A percentile compares a stretch with the other conserved stretches of the same genome.
phyloP scores from a whole-genome alignment of 2,888 invertebrate species.

The Hanleya hanleyi region DNA sequence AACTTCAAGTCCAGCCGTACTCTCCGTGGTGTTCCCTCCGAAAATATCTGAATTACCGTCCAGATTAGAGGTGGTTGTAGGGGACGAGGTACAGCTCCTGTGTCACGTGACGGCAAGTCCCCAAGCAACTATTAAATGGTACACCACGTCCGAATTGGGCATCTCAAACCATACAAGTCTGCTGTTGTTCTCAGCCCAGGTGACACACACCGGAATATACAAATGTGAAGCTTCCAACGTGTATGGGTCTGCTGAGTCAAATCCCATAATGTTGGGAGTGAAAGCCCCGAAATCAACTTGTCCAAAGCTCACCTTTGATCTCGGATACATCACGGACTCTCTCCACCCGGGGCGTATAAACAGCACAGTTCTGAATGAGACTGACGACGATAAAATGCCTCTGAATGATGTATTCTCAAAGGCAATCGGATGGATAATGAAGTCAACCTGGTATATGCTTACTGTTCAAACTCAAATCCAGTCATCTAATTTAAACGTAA shows the following conservation, averaged over 20 bases:
- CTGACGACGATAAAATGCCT: neutral
- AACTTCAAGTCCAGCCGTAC: neutral
- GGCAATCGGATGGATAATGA: neutral
- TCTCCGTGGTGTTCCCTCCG: neutral
- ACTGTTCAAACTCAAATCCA: neutral
- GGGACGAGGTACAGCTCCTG: neutral
- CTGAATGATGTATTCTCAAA: neutral
- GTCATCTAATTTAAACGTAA: neutral
- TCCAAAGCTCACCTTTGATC: neutral
- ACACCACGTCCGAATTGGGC: neutral
- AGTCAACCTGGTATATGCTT: neutral
- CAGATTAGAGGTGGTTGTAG: neutral
- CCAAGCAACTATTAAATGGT: neutral
- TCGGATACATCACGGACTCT: neutral
- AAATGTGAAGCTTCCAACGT: constrained; percentile 3
- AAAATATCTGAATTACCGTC: neutral
- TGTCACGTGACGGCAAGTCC: neutral
- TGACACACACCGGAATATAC: neutral
- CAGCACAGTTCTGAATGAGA: neutral
- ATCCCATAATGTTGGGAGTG: neutral
- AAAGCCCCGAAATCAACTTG: neutral
- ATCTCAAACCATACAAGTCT: neutral
- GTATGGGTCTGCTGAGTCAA: neutral
- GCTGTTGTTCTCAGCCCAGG: neutral
- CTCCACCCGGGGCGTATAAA: neutral